Evolutionary conservation across 2,113 vertebrate genomes (phyloP), one percentile per base, ranked within the genome.

Genomic region (Gadus chalcogrammus): DNA sequence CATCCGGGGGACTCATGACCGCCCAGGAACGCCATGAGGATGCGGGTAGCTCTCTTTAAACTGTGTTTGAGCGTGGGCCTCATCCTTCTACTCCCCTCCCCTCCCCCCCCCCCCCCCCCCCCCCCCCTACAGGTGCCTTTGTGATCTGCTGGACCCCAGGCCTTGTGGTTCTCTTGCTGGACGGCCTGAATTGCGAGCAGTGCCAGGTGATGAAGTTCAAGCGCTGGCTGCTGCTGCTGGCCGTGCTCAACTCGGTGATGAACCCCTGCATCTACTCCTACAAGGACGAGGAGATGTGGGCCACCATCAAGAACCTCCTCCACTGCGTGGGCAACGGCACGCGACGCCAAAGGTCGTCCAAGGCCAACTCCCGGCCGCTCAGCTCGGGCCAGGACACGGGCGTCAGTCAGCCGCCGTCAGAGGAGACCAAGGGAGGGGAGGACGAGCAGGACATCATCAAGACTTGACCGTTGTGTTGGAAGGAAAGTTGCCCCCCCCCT

Each of bases 221-320:
- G 22, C 91, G 92, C 58, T 97, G 95, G 95, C 93, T 99, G 76
- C 93, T 99, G 73, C 93, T 99, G 22, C 87, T 99, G 85, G 97
- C 97, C 1, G 87, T 99, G 3, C 74, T 95, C 79, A 99, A 99
- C 88, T 99, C 97, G 0, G 91, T 96, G 80, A 95, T 99, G 94
- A 99, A 99, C 84, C 97, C 97, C 27, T 90, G 98, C 88, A 98
- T 99, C 90, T 99, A 99, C 90, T 99, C 97, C 2, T 99, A 95
- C 88, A 98, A 97, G 86, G 97, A 99, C 8, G 92, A 97, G 17
- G 97, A 99, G 75, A 99, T 99, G 96, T 97, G 95, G 92, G 83
- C 79, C 56, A 99, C 96, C 67, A 92, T 99, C 83, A 97, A 94
- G 82, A 95, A 91, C 80, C 94, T 99, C 85, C 74, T 98, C 73